Evolutionary conservation across 2,113 vertebrate species (phyloP).

Genomic region (Dermatemys mawii): DNA sequence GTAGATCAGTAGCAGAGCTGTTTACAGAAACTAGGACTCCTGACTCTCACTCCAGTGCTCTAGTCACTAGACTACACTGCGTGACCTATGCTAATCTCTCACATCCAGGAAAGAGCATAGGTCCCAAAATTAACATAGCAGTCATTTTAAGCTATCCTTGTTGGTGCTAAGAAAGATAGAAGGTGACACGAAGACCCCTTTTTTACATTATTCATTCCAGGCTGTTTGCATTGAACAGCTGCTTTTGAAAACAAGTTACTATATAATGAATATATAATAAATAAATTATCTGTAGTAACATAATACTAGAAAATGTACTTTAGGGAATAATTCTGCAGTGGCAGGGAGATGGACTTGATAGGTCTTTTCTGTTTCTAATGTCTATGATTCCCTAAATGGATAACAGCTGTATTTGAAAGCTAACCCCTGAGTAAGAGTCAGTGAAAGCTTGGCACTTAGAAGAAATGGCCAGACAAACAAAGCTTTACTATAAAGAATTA

Average conservation of each 20-base stretch:
- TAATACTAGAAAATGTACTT: neutral
- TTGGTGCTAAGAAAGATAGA: neutral
- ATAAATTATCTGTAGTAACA: neutral
- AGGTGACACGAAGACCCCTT: neutral
- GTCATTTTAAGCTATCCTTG: neutral
- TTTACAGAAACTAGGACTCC: neutral
- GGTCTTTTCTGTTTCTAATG: neutral
- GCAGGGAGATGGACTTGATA: neutral
- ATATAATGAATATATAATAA: neutral
- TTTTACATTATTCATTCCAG: neutral
- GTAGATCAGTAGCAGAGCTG: neutral
- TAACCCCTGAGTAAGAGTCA: conserved; percentile 11
- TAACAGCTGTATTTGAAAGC: conserved; percentile 5
- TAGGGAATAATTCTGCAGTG: neutral
- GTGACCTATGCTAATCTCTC: neutral
- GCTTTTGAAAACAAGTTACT: neutral
- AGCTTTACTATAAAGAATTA: conserved; percentile 37
- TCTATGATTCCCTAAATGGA: neutral
- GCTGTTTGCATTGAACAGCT: neutral
- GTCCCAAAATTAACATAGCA: neutral
- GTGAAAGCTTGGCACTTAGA: conserved; percentile 20
- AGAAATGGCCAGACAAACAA: conserved; percentile 30
- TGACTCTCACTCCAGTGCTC: neutral
- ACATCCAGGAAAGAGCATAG: neutral
- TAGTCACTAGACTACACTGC: neutral